These are phyloP conservation scores for Elgaria multicarinata DNA, from an alignment of 2,113 vertebrate genomes.

Conservation along the genomic window DNA sequence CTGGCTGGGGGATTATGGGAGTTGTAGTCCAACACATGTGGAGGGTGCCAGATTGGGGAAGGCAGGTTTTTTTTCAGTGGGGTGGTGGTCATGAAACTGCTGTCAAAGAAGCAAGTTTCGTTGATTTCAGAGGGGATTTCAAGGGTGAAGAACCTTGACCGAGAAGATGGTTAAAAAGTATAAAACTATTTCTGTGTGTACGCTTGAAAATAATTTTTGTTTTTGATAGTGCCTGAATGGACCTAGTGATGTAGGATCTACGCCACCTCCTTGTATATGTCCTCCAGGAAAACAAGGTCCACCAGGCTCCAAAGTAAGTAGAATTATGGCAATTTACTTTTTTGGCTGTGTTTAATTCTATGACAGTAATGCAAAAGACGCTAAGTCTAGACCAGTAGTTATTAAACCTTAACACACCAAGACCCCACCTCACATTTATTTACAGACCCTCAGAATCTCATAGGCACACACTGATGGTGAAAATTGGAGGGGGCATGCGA, in stretches of 20 bases:
- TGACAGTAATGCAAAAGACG: neutral
- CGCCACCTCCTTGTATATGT: slow-evolving; percentile 87
- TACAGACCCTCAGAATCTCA: neutral
- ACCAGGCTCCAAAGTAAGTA: slow-evolving; percentile 85
- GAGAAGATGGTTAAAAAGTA: neutral
- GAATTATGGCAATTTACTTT: neutral
- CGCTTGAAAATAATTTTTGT: slow-evolving; percentile 45
- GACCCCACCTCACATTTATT: neutral
- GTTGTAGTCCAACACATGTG: too few relatives aligned
- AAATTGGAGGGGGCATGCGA: neutral
- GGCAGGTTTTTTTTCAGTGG: neutral
- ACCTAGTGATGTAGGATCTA: slow-evolving; percentile 85
- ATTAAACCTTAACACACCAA: neutral
- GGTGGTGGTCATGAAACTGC: neutral
- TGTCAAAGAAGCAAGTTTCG: neutral
- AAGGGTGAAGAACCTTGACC: neutral
- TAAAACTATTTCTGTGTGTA: neutral
- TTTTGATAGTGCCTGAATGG: slow-evolving; percentile 87
- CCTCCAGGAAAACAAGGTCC: slow-evolving; percentile 89
- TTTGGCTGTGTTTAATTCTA: neutral
- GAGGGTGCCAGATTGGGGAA: too few relatives aligned
- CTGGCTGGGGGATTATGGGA: too few relatives aligned
- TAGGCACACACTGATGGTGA: neutral
- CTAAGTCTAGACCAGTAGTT: neutral
- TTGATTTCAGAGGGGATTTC: neutral